Conservation (phyloP, 1,140 invertebrate genomes). For the Galleria mellonella region DNA sequence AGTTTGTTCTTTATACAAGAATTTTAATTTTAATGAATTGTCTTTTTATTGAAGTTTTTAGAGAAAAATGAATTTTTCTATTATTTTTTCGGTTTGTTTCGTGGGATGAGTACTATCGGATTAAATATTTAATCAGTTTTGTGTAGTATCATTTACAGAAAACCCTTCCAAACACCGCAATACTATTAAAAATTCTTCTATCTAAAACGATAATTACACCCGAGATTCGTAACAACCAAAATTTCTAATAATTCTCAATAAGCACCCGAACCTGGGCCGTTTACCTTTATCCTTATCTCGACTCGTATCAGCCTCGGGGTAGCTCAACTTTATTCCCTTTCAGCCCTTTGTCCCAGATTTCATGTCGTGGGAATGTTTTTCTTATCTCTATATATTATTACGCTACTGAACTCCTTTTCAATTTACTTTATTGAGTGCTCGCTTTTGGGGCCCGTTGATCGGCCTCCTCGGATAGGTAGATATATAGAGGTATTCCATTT, state of each 20-base stretch:
- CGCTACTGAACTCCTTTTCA: slow-evolving; percentile 18
- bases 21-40: too few species aligned
- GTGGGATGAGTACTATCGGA: too few species aligned
- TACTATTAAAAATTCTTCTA: too few species aligned
- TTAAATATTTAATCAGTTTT: too few species aligned
- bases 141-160: too few species aligned
- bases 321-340: slow-evolving; percentile 19
- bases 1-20: too few species aligned
- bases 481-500: too few species aligned
- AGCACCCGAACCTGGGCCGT: slow-evolving; percentile 3
- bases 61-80: too few species aligned
- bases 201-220: too few species aligned
- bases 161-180: too few species aligned
- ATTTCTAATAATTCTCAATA: not conserved
- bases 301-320: slow-evolving; percentile 6
- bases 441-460: not conserved
- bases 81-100: too few species aligned
- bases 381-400: slow-evolving; percentile 11
- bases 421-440: slow-evolving; percentile 15
- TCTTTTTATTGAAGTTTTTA: too few species aligned
- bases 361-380: slow-evolving; percentile 13
- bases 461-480: not conserved
- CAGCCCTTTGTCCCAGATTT: slow-evolving; percentile 12
- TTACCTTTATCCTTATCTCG: slow-evolving; percentile 12
- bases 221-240: not conserved